Evolutionary conservation across 30 jellyfish, hydroid and myxozoan species (phyloP).

Genomic region (Hydra vulgaris): DNA sequence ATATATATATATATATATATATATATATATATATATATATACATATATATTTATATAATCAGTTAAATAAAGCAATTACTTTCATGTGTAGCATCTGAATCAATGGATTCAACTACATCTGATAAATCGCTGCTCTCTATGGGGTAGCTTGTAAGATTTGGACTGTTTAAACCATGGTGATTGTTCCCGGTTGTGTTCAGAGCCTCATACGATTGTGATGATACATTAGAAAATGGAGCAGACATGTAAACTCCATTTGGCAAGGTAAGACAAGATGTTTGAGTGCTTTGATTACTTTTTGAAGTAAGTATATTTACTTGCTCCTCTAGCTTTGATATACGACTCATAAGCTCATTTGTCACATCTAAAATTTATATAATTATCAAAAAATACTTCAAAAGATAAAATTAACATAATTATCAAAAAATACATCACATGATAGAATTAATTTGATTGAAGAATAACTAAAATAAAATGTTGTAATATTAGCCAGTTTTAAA

Average conservation of each 20-base stretch:
- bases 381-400: background rate
- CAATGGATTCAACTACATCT: conserved; percentile 27
- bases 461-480: too few species aligned
- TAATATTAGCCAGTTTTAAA: too few species aligned
- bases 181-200: conserved; percentile 5
- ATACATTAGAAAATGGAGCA: conserved; percentile 16
- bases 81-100: conserved; percentile 1
- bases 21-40: too few species aligned
- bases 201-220: conserved; percentile 24
- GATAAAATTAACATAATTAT: too few species aligned
- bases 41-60: too few species aligned
- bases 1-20: too few species aligned
- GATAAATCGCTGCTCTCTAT: conserved; percentile 12
- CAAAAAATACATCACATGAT: too few species aligned
- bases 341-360: conserved; percentile 6
- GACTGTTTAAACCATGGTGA: background rate
- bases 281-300: background rate
- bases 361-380: conserved; percentile 5
- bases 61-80: background rate
- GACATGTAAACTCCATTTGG: conserved; percentile 4
- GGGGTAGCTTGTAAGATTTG: conserved; percentile 16
- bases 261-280: background rate
- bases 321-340: conserved; percentile 24
- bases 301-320: conserved; percentile 20
- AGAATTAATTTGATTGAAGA: too few species aligned